These are phyloP conservation scores for Ectemnius cavifrons DNA, from an alignment of 2,888 invertebrate genomes.

Conservation along the genomic window DNA sequence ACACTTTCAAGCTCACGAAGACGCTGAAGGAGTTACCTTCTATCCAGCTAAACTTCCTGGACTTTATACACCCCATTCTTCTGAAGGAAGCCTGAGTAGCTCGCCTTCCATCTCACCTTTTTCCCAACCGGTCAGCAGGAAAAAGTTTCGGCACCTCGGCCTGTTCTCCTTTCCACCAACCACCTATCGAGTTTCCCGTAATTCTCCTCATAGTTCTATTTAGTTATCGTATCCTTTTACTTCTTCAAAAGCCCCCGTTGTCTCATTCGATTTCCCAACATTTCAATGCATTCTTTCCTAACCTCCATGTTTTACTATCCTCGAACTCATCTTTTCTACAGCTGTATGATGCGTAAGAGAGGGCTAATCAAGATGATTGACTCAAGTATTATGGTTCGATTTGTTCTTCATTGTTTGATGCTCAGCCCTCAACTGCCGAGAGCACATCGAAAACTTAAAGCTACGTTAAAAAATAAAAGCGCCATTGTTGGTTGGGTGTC, in stretches of 20 bases:
- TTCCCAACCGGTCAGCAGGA: constrained; percentile 27
- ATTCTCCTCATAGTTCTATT: not conserved
- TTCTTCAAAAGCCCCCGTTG: not conserved
- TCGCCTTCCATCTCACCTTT: constrained; percentile 7
- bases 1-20: no score
- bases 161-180: constrained; percentile 28
- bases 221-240: not conserved
- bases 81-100: constrained; percentile 6
- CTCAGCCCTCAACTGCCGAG: no score
- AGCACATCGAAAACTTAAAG: no score
- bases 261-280: not conserved
- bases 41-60: constrained; percentile 54
- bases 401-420: no score
- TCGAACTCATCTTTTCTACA: no score
- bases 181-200: constrained; percentile 28
- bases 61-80: constrained; percentile 42
- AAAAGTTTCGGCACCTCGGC: constrained; percentile 47
- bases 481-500: no score
- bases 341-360: no score
- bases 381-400: no score
- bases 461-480: no score
- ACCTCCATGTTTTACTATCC: no score
- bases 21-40: constrained; percentile 30
- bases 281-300: not conserved
- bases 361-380: no score